phyloP scores from a whole-genome alignment of 23 tunicate species.

The Ciona savignyi region DNA sequence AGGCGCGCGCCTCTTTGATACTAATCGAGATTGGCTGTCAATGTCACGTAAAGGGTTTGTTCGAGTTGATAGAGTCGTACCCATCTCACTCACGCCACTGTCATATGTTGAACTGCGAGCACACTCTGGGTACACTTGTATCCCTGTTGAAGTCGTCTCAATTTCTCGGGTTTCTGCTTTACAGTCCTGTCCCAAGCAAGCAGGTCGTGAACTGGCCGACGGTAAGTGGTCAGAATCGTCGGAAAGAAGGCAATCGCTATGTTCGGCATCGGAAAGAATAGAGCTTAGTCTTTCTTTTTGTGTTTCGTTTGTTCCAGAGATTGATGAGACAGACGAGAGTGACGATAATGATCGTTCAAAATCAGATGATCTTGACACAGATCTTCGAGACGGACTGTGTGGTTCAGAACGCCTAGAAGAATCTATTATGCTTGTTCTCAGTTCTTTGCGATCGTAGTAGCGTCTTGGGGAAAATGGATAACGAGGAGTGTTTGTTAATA shows the following conservation, averaged over 20 bases:
- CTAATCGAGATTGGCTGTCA: too few species aligned
- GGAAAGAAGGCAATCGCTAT: neutral
- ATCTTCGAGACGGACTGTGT: neutral
- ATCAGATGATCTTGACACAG: constrained; percentile 10
- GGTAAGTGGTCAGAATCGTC: neutral
- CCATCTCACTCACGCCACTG: constrained; percentile 4
- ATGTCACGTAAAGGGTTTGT: neutral
- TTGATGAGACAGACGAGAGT: constrained; percentile 15
- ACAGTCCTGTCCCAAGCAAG: too few species aligned
- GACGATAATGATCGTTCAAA: constrained; percentile 25
- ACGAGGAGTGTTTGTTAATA: constrained; percentile 15
- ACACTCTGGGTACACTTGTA: neutral
- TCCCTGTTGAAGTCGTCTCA: neutral
- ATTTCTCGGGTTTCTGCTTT: neutral
- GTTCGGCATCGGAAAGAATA: neutral
- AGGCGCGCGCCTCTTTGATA: constrained; percentile 4
- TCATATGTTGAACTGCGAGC: neutral
- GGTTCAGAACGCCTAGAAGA: neutral
- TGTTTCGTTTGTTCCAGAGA: neutral
- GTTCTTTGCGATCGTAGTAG: constrained; percentile 45
- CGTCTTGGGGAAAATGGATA: constrained; percentile 61
- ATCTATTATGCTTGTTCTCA: constrained; percentile 1
- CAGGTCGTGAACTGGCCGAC: too few species aligned
- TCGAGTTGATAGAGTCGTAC: neutral
- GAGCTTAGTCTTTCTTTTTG: neutral